Evolutionary conservation across 1,140 invertebrate species (phyloP).

Genomic region (Mesaphorura yosii): DNA sequence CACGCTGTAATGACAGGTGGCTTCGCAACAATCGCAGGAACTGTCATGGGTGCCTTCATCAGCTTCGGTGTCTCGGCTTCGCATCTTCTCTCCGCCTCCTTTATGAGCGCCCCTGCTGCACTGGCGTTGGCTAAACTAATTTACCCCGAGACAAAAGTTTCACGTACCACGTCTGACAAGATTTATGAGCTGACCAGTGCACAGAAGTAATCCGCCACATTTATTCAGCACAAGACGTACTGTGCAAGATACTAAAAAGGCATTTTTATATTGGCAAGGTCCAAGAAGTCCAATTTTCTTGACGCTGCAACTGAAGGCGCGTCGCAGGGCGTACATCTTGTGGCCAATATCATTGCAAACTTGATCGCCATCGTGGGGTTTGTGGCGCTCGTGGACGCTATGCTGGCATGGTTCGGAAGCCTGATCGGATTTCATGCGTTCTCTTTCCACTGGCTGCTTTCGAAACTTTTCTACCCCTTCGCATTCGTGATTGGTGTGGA

Average conservation of each 20-base stretch:
- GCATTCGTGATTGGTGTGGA: constrained; percentile 69
- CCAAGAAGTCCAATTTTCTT: constrained; percentile 64
- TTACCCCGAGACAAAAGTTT: constrained; percentile 74
- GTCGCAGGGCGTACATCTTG: constrained; percentile 45
- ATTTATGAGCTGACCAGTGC: background rate
- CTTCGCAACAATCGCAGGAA: constrained; percentile 83
- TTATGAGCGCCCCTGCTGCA: constrained; percentile 90
- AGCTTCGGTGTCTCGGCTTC: constrained; percentile 71
- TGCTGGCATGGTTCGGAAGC: constrained; percentile 64
- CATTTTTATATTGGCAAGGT: no score
- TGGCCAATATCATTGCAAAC: constrained; percentile 78
- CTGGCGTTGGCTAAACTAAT: constrained; percentile 70
- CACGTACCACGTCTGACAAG: constrained; percentile 51
- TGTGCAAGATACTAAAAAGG: no score
- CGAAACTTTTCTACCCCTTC: constrained; percentile 75
- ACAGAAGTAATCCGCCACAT: background rate
- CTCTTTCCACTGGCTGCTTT: constrained; percentile 55
- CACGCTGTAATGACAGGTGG: constrained; percentile 78
- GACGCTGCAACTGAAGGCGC: constrained; percentile 84
- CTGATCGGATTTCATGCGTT: constrained; percentile 50
- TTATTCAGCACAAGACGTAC: no score
- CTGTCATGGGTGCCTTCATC: constrained; percentile 83
- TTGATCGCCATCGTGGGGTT: constrained; percentile 71
- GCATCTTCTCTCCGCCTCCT: constrained; percentile 76
- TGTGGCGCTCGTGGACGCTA: constrained; percentile 58